Percentiles rank a stretch among this genome's conserved stretches.
Conservation (phyloP, 2,113 vertebrate genomes). For the Potamarius usumacintae region DNA sequence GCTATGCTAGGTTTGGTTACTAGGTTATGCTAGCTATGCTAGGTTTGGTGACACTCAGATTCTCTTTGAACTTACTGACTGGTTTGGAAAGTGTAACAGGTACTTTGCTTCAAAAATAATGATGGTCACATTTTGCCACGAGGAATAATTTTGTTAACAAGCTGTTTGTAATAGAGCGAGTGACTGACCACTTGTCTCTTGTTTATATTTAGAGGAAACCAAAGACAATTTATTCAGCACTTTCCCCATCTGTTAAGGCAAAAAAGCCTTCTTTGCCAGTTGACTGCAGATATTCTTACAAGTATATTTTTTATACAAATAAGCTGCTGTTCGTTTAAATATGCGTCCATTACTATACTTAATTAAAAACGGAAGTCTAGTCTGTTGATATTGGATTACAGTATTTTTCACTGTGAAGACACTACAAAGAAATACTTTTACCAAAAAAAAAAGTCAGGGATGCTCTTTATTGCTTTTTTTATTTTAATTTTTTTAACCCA, state of each 20-base stretch:
- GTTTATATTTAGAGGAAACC: not conserved
- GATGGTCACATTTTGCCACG: rapidly evolving
- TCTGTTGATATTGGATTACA: not conserved
- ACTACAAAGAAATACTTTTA: too few relatives aligned
- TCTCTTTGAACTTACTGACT: not conserved
- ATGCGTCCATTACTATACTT: too few relatives aligned
- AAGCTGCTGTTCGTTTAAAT: not conserved
- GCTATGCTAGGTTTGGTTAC: too few relatives aligned
- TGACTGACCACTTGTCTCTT: not conserved
- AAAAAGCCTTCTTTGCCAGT: not conserved
- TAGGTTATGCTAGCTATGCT: not conserved
- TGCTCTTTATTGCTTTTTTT: not conserved
- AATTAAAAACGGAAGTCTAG: not conserved
- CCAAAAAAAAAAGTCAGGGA: too few relatives aligned
- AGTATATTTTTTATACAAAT: too few relatives aligned
- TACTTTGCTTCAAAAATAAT: not conserved
- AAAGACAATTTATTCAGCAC: too few relatives aligned
- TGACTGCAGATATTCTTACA: not conserved
- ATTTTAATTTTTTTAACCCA: too few relatives aligned
- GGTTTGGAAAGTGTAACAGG: not conserved
- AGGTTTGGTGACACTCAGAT: not conserved
- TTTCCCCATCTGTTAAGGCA: not conserved
- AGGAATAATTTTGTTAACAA: not conserved
- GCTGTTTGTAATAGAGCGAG: not conserved
- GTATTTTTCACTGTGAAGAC: not conserved